Evolutionary conservation across 2,113 vertebrate genomes (phyloP).

Genomic region (Verasper variegatus): DNA sequence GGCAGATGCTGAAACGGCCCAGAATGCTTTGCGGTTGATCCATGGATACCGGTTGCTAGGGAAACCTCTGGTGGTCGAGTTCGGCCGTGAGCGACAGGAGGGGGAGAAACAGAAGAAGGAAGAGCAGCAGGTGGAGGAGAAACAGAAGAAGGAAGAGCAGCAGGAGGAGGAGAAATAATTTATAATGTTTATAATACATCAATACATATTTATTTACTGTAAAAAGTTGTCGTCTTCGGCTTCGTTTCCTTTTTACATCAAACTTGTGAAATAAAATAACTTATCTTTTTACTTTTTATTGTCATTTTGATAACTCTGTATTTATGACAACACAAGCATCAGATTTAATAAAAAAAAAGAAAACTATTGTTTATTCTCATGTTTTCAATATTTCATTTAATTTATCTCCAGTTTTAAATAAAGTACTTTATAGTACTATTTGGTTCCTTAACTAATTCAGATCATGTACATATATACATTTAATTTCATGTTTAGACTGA

Average conservation of each 20-base stretch:
- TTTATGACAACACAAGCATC: too few relatives aligned
- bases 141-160: not conserved
- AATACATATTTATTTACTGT: not conserved
- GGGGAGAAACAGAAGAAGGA: conserved; percentile 43
- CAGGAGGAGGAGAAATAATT: not conserved
- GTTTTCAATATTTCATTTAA: not conserved
- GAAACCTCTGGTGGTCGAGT: conserved; percentile 91
- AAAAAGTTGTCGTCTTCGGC: not conserved
- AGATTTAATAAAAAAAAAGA: too few relatives aligned
- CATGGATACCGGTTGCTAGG: conserved; percentile 89
- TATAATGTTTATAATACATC: not conserved
- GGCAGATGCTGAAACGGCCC: conserved; percentile 82
- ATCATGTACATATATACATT: too few relatives aligned
- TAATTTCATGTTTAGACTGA: too few relatives aligned
- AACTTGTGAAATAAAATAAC: not conserved
- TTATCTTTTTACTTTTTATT: too few relatives aligned
- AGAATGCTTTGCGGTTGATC: conserved; percentile 84
- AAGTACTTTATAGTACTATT: too few relatives aligned
- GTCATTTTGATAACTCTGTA: too few relatives aligned
- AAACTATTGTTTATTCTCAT: too few relatives aligned
- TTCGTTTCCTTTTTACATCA: not conserved
- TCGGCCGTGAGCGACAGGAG: conserved; percentile 84
- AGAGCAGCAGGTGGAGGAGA: not conserved
- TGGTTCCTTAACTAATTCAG: too few relatives aligned
- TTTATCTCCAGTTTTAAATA: too few relatives aligned